A percentile compares a stretch with the other conserved stretches of the same genome.
phyloP scores from a whole-genome alignment of 30 jellyfish, hydroid and myxozoan genomes.

The Aurelia sp. region DNA sequence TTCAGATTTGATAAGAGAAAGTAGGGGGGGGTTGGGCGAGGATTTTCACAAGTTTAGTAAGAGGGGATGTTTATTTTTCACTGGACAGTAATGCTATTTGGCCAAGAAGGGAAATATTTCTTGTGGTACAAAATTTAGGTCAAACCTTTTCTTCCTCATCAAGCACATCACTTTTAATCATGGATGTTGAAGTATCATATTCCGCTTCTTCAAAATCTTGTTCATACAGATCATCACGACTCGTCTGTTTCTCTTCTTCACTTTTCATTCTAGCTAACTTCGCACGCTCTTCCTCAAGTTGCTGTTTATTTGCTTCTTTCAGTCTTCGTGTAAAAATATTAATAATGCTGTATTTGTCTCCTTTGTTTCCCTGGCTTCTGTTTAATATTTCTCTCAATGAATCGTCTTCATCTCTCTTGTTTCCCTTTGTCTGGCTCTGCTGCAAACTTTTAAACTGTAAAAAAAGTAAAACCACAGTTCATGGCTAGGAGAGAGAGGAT shows the following conservation, averaged over 20 bases:
- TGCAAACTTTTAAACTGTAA: constrained; percentile 41
- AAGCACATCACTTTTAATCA: constrained; percentile 22
- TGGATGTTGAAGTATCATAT: constrained; percentile 33
- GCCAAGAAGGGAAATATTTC: no score
- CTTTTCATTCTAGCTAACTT: not conserved
- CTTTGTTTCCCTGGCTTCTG: constrained; percentile 11
- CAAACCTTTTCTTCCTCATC: not conserved
- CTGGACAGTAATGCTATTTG: no score
- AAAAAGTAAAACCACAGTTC: not conserved
- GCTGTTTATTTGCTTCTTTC: constrained; percentile 36
- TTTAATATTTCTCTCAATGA: constrained; percentile 1
- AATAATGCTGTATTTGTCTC: constrained; percentile 67
- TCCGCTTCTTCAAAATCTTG: constrained; percentile 70
- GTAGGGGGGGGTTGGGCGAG: no score
- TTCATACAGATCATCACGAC: constrained; percentile 44
- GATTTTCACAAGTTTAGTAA: no score
- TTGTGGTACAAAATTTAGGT: not conserved
- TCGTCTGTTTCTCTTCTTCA: not conserved
- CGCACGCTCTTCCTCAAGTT: constrained; percentile 2
- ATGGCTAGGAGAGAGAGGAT: not conserved
- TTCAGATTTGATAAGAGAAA: no score
- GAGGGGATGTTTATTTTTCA: no score
- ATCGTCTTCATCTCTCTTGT: not conserved
- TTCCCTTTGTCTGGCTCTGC: constrained; percentile 1
- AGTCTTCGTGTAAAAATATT: constrained; percentile 58